Conservation (phyloP, 2,113 vertebrate genomes). For the human region DNA sequence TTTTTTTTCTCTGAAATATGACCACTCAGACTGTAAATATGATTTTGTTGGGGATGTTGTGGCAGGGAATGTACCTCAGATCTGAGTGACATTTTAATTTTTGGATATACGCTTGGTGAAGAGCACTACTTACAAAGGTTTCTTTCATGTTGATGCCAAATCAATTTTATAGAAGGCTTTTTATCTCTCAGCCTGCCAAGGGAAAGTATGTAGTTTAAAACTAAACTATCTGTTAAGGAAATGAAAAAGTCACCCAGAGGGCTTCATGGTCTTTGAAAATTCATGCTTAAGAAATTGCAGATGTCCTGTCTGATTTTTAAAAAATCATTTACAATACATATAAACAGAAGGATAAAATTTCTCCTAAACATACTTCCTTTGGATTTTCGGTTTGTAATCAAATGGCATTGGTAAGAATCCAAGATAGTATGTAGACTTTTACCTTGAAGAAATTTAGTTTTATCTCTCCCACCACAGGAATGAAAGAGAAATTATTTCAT, state of each 20-base stretch:
- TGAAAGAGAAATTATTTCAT: background rate
- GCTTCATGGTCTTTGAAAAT: conserved; percentile 76
- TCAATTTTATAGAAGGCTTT: conserved; percentile 78
- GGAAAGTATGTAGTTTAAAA: conserved; percentile 75
- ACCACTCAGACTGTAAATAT: background rate
- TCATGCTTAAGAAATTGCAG: conserved; percentile 77
- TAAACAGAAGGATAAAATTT: conserved; percentile 69
- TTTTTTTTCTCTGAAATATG: background rate
- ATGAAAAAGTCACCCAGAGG: conserved; percentile 69
- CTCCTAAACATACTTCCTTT: conserved; percentile 48
- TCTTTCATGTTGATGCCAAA: conserved; percentile 73
- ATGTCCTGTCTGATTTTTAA: conserved; percentile 62
- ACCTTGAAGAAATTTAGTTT: background rate
- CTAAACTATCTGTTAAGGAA: conserved; percentile 79
- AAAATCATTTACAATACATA: conserved; percentile 69
- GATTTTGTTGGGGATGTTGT: background rate
- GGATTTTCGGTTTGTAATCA: conserved; percentile 50
- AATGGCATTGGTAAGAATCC: conserved; percentile 45
- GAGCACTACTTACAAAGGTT: conserved; percentile 47
- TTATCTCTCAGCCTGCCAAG: conserved; percentile 71
- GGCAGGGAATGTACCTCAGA: background rate
- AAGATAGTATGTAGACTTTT: background rate
- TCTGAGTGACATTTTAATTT: conserved; percentile 48
- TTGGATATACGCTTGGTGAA: conserved; percentile 11
- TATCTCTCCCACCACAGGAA: background rate